Conservation (phyloP, 1,140 invertebrate species). For the Hormaphis cornu region DNA sequence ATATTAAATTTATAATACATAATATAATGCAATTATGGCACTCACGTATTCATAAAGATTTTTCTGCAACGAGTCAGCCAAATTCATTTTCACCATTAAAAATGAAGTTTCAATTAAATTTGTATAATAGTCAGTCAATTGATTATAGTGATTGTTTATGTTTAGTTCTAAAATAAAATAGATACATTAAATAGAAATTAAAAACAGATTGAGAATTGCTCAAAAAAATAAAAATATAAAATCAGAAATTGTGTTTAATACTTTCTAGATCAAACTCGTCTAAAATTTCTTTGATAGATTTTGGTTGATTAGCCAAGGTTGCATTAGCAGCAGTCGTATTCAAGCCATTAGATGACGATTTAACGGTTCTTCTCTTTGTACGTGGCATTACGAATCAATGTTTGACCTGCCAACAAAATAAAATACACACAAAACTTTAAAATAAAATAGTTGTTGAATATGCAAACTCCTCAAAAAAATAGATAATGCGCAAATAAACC, state of each 20-base stretch:
- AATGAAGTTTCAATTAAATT: slow-evolving; percentile 17
- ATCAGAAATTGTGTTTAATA: neutral
- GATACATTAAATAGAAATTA: neutral
- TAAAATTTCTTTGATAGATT: neutral
- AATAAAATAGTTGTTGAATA: too few species aligned
- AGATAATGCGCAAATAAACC: too few species aligned
- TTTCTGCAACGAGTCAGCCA: neutral
- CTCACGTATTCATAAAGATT: slow-evolving; percentile 11
- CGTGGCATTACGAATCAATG: neutral
- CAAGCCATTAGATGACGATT: neutral
- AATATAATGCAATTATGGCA: neutral
- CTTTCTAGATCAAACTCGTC: slow-evolving; percentile 3
- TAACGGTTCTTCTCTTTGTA: slow-evolving; percentile 7
- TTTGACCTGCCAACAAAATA: too few species aligned
- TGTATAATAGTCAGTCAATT: neutral
- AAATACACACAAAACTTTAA: too few species aligned
- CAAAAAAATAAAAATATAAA: neutral
- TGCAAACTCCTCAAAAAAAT: too few species aligned
- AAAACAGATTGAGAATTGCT: neutral
- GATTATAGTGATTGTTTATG: neutral
- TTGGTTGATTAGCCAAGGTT: neutral
- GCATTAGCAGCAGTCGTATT: neutral
- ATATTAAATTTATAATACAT: too few species aligned
- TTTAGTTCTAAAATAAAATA: neutral
- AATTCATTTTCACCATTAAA: slow-evolving; percentile 22